Base-by-base conservation (phyloP, 2,888 invertebrate genomes). In the Ligdia adustata region DNA sequence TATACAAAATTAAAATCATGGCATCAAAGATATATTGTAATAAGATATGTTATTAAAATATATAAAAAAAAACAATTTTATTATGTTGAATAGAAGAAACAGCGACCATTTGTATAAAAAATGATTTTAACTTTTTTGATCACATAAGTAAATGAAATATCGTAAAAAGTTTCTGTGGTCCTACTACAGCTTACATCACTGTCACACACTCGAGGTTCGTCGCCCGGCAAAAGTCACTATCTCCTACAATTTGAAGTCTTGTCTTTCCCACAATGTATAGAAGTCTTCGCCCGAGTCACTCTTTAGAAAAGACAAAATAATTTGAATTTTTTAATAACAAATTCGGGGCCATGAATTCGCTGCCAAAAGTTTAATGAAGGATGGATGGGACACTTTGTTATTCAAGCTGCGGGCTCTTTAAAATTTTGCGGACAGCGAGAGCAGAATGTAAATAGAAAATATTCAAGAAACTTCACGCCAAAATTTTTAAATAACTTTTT, bases 151-250 rank as follows among this genome's bases (percentile, higher is more conserved):
- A n/a, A n/a, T n/a, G n/a, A n/a, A n/a, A n/a, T n/a, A 7, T 18
- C 5, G 18, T 18, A 2, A 7, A 18, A 6, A 6, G 7, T 1
- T 18, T 4, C 18, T 18, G 4, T 18, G 18, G 7, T 7, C 4
- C 18, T 18, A 5, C 9, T 37, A 27, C 41, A 48, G 42, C 9
- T 42, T 48, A 48, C 18, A 11, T 6, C 16, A 2, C 7, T 37
- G 41, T 34, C 3, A 5, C 16, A 24, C 9, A 9, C 35, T 31
- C 14, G 9, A 40, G 66, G 76, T 72, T 79, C 79, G 68, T 70
- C 70, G 79, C 52, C 75, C 78, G 66, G 63, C 67, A 66, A 66
- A 72, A 81, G 79, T 82, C 80, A 79, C 79, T 82, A 75, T 74
- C 60, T 40, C 64, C 57, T 71, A 67, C 72, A 70, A 75, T 75